phyloP scores from a whole-genome alignment of 2,113 vertebrate species.

The Orycteropus afer region DNA sequence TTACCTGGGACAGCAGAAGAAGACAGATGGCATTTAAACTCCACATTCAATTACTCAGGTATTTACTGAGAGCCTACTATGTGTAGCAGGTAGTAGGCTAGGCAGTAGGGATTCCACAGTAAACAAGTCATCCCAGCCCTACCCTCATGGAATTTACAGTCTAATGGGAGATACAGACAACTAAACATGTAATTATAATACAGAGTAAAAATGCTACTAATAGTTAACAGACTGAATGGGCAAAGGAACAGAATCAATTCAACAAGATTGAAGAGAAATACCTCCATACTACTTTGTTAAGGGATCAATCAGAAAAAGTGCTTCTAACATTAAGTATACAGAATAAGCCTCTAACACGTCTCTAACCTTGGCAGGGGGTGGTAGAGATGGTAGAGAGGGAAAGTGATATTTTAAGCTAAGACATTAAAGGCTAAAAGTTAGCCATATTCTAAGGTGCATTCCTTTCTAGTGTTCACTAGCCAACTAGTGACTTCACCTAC shows the following conservation, averaged over 20 bases:
- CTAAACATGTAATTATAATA: not conserved
- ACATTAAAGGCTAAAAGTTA: not conserved
- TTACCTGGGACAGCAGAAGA: not conserved
- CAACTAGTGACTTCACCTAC: not conserved
- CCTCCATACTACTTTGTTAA: too few species aligned
- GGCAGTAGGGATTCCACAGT: not conserved
- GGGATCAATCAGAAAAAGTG: too few species aligned
- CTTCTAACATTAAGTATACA: not conserved
- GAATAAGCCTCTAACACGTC: not conserved
- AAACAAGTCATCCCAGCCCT: conserved; percentile 5
- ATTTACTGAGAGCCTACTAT: not conserved
- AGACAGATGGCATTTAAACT: not conserved
- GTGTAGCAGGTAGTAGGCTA: not conserved
- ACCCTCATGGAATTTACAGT: not conserved
- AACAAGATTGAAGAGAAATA: too few species aligned
- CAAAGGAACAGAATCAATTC: too few species aligned
- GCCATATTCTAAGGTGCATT: not conserved
- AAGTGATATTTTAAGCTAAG: not conserved
- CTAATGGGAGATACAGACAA: not conserved
- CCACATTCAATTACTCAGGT: conserved; percentile 7
- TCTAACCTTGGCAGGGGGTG: not conserved
- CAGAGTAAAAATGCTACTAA: conserved; percentile 10
- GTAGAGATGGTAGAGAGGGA: not conserved
- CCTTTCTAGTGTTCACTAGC: not conserved
- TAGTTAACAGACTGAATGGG: too few species aligned